Conservation (phyloP, 2,797 vertebrate genomes). For the Phoebastria nigripes region DNA sequence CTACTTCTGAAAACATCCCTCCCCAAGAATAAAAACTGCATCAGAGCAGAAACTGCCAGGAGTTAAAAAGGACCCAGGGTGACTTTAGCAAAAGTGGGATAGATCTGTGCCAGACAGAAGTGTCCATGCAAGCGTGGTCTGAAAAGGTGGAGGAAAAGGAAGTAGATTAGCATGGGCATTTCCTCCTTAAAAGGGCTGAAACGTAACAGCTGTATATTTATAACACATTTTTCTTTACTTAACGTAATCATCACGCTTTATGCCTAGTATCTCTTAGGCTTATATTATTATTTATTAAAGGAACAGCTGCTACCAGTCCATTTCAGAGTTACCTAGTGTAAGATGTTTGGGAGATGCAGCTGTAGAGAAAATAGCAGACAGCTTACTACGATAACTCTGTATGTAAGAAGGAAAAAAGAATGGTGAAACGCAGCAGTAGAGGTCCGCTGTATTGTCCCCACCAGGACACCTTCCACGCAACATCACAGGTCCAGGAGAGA, state of each 20-base stretch:
- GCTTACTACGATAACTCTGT: accelerated
- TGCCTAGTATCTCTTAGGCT: not conserved
- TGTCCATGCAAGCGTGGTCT: not conserved
- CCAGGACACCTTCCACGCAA: not conserved
- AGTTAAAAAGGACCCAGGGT: not conserved
- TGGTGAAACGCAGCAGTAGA: not conserved
- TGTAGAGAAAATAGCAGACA: not conserved
- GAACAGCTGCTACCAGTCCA: not conserved
- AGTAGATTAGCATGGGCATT: not conserved
- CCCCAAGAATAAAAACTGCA: not conserved
- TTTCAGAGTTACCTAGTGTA: not conserved
- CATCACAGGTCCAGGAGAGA: not conserved
- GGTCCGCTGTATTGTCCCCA: accelerated
- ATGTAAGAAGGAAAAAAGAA: not conserved
- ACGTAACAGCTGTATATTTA: not conserved
- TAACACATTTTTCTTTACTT: not conserved
- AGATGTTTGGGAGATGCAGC: not conserved
- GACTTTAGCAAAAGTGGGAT: not conserved
- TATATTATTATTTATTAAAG: not conserved
- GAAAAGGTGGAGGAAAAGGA: not conserved
- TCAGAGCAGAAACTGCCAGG: not conserved
- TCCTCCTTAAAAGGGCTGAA: not conserved
- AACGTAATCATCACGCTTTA: not conserved
- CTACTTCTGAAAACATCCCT: not conserved
- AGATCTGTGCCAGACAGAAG: not conserved